Percentiles rank a stretch among this genome's conserved stretches.
Conservation (phyloP, 2,113 vertebrate species). For the Oreochromis tanganicae region DNA sequence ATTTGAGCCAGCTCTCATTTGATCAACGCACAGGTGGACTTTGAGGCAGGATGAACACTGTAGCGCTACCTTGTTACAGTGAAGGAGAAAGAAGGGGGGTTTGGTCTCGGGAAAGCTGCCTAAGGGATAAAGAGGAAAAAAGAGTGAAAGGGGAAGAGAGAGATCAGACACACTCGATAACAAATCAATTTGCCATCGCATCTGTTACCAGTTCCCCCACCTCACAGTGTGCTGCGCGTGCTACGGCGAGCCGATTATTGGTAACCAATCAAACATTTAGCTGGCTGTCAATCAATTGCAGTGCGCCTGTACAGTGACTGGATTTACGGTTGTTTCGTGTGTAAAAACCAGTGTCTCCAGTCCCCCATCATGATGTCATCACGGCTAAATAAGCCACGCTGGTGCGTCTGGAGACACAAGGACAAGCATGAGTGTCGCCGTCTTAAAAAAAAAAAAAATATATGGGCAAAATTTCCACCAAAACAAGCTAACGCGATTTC, state of each 20-base stretch:
- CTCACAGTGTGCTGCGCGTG: not conserved
- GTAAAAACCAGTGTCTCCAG: conserved; percentile 28
- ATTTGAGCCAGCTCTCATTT: not conserved
- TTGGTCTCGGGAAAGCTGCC: not conserved
- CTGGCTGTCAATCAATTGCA: conserved; percentile 22
- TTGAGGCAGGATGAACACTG: not conserved
- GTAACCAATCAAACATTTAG: conserved; percentile 6
- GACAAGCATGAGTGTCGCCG: conserved; percentile 13
- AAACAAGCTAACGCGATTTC: conserved; percentile 16
- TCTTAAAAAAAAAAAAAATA: not conserved
- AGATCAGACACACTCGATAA: conserved; percentile 51
- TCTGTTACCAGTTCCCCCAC: conserved; percentile 28
- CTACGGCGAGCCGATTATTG: conserved; percentile 4
- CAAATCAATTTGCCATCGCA: conserved; percentile 55
- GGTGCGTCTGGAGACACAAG: conserved; percentile 36
- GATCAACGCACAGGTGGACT: conserved; percentile 50
- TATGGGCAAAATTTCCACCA: not conserved
- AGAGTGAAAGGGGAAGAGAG: conserved; percentile 16
- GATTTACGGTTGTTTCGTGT: not conserved
- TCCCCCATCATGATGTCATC: conserved; percentile 57
- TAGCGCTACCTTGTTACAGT: not conserved
- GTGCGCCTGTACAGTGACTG: not conserved
- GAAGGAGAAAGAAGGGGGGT: not conserved
- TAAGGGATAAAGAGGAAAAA: not conserved
- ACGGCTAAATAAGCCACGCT: conserved; percentile 43